phyloP scores from a whole-genome alignment of 2,113 vertebrate species.

The Numida meleagris region DNA sequence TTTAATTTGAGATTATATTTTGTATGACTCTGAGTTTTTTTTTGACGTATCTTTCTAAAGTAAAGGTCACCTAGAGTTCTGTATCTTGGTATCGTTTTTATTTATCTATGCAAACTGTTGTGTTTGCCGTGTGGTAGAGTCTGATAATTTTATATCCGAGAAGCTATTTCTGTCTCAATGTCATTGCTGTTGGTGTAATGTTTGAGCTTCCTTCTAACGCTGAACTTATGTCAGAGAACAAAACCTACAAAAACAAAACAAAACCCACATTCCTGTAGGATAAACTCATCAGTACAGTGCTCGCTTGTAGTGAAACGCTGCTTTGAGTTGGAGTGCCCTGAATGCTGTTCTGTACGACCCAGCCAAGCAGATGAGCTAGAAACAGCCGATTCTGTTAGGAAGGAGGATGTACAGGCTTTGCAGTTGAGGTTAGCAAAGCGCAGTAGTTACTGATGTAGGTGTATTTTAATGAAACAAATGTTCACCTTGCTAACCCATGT shows the following conservation, averaged over 20 bases:
- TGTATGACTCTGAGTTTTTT: not conserved
- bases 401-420: accelerated
- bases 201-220: not conserved
- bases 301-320: not conserved
- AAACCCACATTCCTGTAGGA: not conserved
- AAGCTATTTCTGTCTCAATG: not conserved
- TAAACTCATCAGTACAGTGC: not conserved
- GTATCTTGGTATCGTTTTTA: not conserved
- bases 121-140: not conserved
- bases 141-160: not conserved
- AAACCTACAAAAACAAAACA: not conserved
- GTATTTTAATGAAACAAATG: not conserved
- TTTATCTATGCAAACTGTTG: not conserved
- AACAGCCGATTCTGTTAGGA: not conserved
- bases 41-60: not conserved
- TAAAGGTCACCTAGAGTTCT: not conserved
- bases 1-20: not conserved
- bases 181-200: not conserved
- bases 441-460: not conserved
- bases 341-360: not conserved
- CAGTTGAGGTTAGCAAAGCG: not conserved
- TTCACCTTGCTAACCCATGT: not conserved
- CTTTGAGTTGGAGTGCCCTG: not conserved
- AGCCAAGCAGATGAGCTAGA: not conserved
- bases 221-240: not conserved